A percentile compares a stretch with the other conserved stretches of the same genome.
These are phyloP conservation scores for Megaceryle alcyon DNA, from an alignment of 2,797 vertebrate species.

Conservation along the genomic window DNA sequence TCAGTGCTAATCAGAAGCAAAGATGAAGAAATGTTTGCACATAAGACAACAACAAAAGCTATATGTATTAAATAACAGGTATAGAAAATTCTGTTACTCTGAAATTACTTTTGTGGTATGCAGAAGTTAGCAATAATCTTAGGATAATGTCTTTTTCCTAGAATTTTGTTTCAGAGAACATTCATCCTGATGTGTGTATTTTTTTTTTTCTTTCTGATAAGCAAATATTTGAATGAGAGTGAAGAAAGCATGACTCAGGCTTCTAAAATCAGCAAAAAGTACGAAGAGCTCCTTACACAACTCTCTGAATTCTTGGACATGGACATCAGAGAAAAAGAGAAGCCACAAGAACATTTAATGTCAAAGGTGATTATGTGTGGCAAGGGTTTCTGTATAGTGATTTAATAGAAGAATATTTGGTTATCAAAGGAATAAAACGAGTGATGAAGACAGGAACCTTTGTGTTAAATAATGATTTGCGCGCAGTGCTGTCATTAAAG, in stretches of 20 bases:
- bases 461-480: background rate
- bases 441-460: background rate
- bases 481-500: background rate
- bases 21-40: background rate
- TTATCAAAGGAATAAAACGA: background rate
- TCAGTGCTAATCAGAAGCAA: background rate
- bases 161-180: background rate
- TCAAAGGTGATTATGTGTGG: slow-evolving; percentile 73
- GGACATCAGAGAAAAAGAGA: slow-evolving; percentile 65
- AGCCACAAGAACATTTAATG: slow-evolving; percentile 73
- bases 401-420: background rate
- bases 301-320: slow-evolving; percentile 72
- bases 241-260: slow-evolving; percentile 74
- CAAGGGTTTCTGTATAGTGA: background rate
- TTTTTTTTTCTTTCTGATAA: slow-evolving; percentile 26
- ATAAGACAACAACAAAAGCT: background rate
- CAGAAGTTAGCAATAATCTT: background rate
- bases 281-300: slow-evolving; percentile 74
- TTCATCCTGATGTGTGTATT: background rate
- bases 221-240: slow-evolving; percentile 72
- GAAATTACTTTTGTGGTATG: background rate
- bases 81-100: background rate
- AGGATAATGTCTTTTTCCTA: background rate
- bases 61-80: background rate
- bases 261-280: slow-evolving; percentile 62